These are phyloP conservation scores for Asbolus verrucosus DNA, from an alignment of 1,140 invertebrate genomes.

Conservation along the genomic window DNA sequence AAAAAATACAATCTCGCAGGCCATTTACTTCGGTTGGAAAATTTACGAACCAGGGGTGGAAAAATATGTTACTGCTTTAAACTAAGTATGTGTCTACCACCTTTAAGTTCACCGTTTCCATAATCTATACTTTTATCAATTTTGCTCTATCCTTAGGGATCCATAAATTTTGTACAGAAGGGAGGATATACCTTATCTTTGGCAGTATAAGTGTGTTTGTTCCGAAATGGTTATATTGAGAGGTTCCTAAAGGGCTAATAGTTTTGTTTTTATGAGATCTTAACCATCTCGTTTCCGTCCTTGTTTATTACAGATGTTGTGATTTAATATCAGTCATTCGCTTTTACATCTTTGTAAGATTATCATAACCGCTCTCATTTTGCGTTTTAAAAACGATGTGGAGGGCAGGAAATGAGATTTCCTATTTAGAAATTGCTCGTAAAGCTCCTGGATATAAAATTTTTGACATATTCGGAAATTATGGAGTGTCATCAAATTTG, in stretches of 20 bases:
- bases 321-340: too few species aligned
- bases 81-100: constrained; percentile 22
- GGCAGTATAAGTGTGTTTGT: not conserved
- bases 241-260: constrained; percentile 10
- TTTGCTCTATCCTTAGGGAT: constrained; percentile 9
- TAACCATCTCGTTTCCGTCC: constrained; percentile 22
- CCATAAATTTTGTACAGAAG: constrained; percentile 18
- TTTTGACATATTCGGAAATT: too few species aligned
- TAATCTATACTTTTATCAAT: constrained; percentile 39
- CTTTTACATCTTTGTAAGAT: too few species aligned
- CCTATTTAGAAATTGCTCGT: too few species aligned
- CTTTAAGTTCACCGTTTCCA: constrained; percentile 27
- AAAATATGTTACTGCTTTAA: constrained; percentile 15
- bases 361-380: not conserved
- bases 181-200: not conserved
- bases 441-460: too few species aligned
- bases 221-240: too few species aligned
- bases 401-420: too few species aligned
- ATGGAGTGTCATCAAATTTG: too few species aligned
- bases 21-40: constrained; percentile 10
- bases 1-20: constrained; percentile 8
- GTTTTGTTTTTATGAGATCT: constrained; percentile 14
- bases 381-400: not conserved
- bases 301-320: constrained; percentile 2
- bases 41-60: constrained; percentile 2